phyloP scores from a whole-genome alignment of 2,888 invertebrate genomes.

The Leucoma salicis region DNA sequence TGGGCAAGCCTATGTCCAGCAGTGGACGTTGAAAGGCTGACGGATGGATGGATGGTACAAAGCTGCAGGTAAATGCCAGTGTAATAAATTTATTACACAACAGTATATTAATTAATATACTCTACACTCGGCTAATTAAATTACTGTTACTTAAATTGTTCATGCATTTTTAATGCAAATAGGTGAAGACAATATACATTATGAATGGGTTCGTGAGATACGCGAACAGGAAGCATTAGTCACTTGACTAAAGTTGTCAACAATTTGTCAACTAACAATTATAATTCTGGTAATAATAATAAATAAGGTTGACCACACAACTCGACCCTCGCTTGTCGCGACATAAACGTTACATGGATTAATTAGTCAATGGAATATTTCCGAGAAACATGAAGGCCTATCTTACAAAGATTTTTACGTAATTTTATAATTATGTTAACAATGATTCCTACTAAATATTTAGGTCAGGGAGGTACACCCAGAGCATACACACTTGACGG shows the following conservation, averaged over 20 bases:
- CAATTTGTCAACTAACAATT: constrained; percentile 35
- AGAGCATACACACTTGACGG: no score
- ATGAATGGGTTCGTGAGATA: constrained; percentile 5
- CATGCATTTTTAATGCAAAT: no score
- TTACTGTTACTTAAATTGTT: no score
- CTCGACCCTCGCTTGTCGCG: constrained; percentile 22
- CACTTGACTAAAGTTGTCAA: constrained; percentile 18
- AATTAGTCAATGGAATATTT: constrained; percentile 36
- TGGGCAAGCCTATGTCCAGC: no score
- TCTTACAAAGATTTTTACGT: constrained; percentile 15
- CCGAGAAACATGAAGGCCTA: constrained; percentile 21
- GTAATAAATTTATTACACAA: no score
- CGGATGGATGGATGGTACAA: no score
- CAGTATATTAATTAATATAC: no score
- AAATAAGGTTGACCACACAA: constrained; percentile 27
- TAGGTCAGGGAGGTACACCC: constrained; percentile 7
- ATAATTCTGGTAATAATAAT: constrained; percentile 31
- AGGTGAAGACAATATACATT: background rate
- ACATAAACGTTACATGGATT: constrained; percentile 25
- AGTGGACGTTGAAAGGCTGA: no score
- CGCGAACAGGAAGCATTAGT: constrained; percentile 23
- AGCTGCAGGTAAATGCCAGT: no score
- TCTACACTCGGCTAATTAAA: no score
- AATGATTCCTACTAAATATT: constrained; percentile 18
- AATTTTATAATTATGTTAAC: constrained; percentile 18